Base-by-base conservation (phyloP, 1,140 invertebrate genomes). In the Cotesia glomerata region DNA sequence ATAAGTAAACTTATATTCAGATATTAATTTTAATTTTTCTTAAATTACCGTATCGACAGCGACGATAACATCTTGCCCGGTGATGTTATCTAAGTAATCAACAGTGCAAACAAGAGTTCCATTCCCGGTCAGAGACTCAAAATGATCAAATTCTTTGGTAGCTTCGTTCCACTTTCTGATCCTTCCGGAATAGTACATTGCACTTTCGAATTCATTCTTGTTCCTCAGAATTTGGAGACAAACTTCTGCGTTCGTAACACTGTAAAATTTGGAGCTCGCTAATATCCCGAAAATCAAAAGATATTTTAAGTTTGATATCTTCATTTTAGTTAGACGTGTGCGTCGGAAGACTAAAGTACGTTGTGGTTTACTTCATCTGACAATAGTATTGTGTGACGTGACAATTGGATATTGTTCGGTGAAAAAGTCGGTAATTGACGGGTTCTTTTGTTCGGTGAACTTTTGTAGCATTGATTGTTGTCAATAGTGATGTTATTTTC, bases 71-170 rank as follows among this genome's bases (percentile, higher is more conserved):
- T 72, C 64, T 36, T 69, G 72, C 7, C 70, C 74, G 1, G 71
- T 39, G 13, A 79, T 32, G 11, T 79, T n/a, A 26, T 67, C 61
- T 5, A 66, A 59, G 16, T 64, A 65, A 54, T 80, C 51, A 32
- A 81, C 74, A 39, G 72, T 79, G 52, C 78, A 81, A 4, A 80
- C 39, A 11, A 73, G 62, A 7, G 65, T 75, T 1, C 16, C 35
- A 65, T 80, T 78, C 16, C 45, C 45, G 32, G 66, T 77, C 3
- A 79, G 35, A 0, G 74, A 66, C 64, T 78, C 77, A 18, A 81
- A 62, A 3, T 74, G 59, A 13, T 77, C 74, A 52, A 81, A 81
- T 61, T 74, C 32, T 5, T 59, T 9, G 9, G 54, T 65, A 0
- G 34, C 18, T 7, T 49, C 18, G 69, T 80, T 76, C 70, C 75